A percentile compares a stretch with the other conserved stretches of the same genome.
Conservation (phyloP, 2,888 invertebrate genomes). For the Leptodirus hochenwartii region DNA sequence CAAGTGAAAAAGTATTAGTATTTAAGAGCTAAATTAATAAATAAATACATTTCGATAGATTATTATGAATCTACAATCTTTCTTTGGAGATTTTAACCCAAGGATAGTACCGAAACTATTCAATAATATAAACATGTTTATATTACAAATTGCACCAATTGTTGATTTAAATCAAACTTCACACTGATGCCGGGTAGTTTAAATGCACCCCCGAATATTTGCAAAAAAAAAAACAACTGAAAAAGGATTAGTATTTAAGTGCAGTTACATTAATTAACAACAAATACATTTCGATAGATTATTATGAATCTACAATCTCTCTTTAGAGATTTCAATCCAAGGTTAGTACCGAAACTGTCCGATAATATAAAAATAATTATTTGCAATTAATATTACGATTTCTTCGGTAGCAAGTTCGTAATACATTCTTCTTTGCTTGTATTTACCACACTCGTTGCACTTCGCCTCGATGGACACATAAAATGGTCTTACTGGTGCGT, state of each 20-base stretch:
- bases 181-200: no score
- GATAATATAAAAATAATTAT: constrained; percentile 4
- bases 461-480: constrained; percentile 74
- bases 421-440: constrained; percentile 85
- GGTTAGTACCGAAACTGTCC: constrained; percentile 44
- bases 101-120: constrained; percentile 53
- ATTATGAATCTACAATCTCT: constrained; percentile 83
- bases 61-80: constrained; percentile 81
- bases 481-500: constrained; percentile 94
- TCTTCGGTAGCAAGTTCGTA: constrained; percentile 78
- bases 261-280: no score
- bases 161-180: no score
- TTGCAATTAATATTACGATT: constrained; percentile 8
- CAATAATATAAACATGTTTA: constrained; percentile 3
- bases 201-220: no score
- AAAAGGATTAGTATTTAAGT: no score
- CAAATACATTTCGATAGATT: no score
- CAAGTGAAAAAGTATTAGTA: no score
- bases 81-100: constrained; percentile 84
- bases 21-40: no score
- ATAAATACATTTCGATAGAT: no score
- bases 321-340: constrained; percentile 84
- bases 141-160: no score
- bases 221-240: no score
- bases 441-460: constrained; percentile 78